phyloP scores from a whole-genome alignment of 2,797 vertebrate species.

The Sparidentex hasta region DNA sequence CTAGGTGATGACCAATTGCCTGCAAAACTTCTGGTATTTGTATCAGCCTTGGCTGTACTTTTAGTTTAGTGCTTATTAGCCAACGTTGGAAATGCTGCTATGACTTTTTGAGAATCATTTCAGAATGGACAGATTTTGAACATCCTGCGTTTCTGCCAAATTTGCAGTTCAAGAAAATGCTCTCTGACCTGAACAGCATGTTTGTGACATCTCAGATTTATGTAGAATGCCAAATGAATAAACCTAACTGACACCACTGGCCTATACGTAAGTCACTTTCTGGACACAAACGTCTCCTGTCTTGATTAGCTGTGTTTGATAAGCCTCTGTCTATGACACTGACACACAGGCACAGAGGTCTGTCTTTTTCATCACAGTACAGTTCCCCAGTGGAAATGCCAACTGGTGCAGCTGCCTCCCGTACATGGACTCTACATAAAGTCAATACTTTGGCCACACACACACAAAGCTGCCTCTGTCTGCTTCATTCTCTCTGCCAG shows the following conservation, averaged over 20 bases:
- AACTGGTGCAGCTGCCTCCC: conserved; percentile 58
- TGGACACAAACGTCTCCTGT: conserved; percentile 33
- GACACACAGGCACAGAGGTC: conserved; percentile 39
- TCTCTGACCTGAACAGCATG: not conserved
- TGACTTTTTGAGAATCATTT: not conserved
- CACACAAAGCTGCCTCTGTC: conserved; percentile 64
- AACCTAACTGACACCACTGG: not conserved
- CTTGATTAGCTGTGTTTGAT: conserved; percentile 37
- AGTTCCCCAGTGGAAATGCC: conserved; percentile 38
- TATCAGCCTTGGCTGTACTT: too few relatives aligned
- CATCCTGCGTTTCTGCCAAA: not conserved
- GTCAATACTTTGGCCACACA: conserved; percentile 46
- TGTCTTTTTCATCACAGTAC: conserved; percentile 29
- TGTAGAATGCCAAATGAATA: not conserved
- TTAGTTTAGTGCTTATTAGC: too few relatives aligned
- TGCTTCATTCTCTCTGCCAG: conserved; percentile 34
- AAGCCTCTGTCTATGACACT: conserved; percentile 11
- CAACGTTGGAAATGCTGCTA: too few relatives aligned
- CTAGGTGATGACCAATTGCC: not conserved
- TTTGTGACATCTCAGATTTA: not conserved
- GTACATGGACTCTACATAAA: conserved; percentile 53
- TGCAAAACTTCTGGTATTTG: too few relatives aligned
- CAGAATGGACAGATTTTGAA: not conserved
- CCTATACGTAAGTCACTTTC: not conserved
- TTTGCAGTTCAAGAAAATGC: not conserved